A percentile compares a stretch with the other conserved stretches of the same genome.
Conservation (phyloP, 2,113 vertebrate genomes). For the Dicrurus megarhynchus region DNA sequence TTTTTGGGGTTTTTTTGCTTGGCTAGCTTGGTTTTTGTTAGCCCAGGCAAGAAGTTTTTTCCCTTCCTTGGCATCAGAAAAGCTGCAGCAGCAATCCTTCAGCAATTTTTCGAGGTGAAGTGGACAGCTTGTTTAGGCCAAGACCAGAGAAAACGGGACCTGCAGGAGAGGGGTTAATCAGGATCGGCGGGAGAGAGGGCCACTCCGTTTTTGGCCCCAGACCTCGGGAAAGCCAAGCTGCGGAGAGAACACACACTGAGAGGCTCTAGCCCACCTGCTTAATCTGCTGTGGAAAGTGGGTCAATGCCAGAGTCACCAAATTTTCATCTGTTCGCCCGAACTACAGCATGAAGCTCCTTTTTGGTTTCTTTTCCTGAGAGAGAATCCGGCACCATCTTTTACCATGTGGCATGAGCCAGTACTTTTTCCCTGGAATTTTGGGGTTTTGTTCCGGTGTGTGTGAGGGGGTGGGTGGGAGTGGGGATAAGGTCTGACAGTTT, state of each 20-base stretch:
- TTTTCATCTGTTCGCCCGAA: neutral
- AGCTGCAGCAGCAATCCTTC: neutral
- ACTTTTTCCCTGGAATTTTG: neutral
- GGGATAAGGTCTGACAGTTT: neutral
- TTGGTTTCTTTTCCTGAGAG: neutral
- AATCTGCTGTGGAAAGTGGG: neutral
- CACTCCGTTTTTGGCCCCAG: fast-evolving
- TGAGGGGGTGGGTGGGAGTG: neutral
- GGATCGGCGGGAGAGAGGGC: fast-evolving
- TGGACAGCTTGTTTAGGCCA: neutral
- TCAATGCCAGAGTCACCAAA: neutral
- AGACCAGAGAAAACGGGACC: neutral
- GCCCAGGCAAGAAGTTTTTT: neutral
- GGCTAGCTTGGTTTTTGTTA: neutral
- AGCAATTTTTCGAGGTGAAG: neutral
- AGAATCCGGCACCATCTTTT: fast-evolving
- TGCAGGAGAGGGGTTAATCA: neutral
- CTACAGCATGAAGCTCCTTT: neutral
- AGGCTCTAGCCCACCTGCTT: neutral
- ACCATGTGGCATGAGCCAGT: neutral
- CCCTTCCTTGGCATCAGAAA: neutral
- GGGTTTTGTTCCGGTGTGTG: neutral
- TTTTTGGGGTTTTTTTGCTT: neutral
- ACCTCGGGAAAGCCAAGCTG: neutral
- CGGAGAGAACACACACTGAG: fast-evolving